A percentile compares a stretch with the other conserved stretches of the same genome.
These are phyloP conservation scores for Aphelinus atriplicis DNA, from an alignment of 1,140 invertebrate genomes.

Conservation along the genomic window DNA sequence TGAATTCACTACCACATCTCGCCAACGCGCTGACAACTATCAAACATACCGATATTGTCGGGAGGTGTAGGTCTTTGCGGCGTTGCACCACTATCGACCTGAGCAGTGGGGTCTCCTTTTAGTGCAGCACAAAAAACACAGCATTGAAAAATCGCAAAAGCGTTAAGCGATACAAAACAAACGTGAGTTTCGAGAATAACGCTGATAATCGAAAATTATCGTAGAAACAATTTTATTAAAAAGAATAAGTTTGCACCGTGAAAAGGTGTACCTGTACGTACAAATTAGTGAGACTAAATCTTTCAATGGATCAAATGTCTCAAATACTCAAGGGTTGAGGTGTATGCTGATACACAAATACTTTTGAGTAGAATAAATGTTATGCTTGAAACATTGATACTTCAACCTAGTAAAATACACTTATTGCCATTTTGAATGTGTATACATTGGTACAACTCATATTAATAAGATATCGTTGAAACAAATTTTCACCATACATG, in stretches of 20 bases:
- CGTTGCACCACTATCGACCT: slow-evolving; percentile 49
- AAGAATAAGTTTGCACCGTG: slow-evolving; percentile 20
- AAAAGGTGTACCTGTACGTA: too few relatives aligned
- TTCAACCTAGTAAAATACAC: too few relatives aligned
- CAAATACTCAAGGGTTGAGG: too few relatives aligned
- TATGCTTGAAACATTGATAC: too few relatives aligned
- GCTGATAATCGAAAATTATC: slow-evolving; percentile 26
- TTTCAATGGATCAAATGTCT: too few relatives aligned
- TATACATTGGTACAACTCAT: too few relatives aligned
- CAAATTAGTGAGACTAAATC: too few relatives aligned
- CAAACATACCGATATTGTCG: slow-evolving; percentile 62
- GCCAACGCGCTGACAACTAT: slow-evolving; percentile 26
- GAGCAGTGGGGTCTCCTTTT: slow-evolving; percentile 49
- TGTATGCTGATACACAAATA: too few relatives aligned
- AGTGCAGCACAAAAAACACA: slow-evolving; percentile 58
- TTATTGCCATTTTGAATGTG: too few relatives aligned
- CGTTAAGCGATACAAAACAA: slow-evolving; percentile 33
- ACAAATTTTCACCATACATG: too few relatives aligned
- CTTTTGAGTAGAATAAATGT: too few relatives aligned
- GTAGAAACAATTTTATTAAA: slow-evolving; percentile 40
- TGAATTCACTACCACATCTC: slow-evolving; percentile 8
- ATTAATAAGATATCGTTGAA: too few relatives aligned
- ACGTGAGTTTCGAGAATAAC: slow-evolving; percentile 19
- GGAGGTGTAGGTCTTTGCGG: slow-evolving; percentile 65
- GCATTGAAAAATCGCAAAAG: slow-evolving; percentile 47